These are phyloP conservation scores for Melieria crassipennis DNA, from an alignment of 2,888 invertebrate species.

Conservation along the genomic window DNA sequence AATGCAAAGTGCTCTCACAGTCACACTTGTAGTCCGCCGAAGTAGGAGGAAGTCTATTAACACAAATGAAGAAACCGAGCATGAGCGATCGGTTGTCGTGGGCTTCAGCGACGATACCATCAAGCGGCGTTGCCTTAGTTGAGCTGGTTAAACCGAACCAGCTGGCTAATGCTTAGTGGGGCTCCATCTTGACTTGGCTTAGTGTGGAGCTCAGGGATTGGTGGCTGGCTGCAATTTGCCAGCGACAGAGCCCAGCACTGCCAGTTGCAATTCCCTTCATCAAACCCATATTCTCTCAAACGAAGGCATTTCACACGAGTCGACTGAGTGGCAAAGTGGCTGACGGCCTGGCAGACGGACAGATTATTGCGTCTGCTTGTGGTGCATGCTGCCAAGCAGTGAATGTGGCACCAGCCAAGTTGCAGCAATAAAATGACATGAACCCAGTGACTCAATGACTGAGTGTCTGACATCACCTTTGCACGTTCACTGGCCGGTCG, in stretches of 20 bases:
- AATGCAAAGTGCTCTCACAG: background rate
- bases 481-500: background rate
- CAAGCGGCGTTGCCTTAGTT: background rate
- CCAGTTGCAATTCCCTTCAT: constrained; percentile 26
- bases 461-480: constrained; percentile 7
- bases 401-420: background rate
- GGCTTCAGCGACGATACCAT: background rate
- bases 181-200: background rate
- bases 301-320: constrained; percentile 33
- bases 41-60: constrained; percentile 40
- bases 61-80: constrained; percentile 24
- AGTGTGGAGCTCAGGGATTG: background rate
- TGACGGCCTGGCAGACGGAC: constrained; percentile 15
- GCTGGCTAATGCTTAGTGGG: background rate
- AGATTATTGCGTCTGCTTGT: background rate
- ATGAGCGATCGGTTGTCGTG: constrained; percentile 26
- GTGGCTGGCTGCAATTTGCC: background rate
- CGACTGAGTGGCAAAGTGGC: background rate
- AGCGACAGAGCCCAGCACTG: no score
- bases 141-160: background rate
- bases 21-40: background rate
- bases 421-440: background rate
- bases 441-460: constrained; percentile 5
- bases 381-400: background rate
- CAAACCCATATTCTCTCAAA: constrained; percentile 33